Conservation (phyloP, 2,888 invertebrate species). For the Drosophila flavopinicola region DNA sequence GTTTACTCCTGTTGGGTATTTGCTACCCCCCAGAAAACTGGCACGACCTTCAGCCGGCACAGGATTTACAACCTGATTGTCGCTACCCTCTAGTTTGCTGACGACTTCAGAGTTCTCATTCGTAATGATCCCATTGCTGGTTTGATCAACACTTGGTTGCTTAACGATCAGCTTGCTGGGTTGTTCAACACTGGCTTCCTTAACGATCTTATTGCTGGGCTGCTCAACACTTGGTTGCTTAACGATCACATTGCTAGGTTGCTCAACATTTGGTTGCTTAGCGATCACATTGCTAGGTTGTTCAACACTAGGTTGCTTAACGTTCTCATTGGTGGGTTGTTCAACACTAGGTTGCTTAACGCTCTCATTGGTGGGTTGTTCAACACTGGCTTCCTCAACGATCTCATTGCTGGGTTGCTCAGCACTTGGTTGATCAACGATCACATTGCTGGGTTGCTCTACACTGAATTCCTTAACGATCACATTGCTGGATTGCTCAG, state of each 20-base stretch:
- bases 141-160: neutral
- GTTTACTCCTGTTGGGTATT: neutral
- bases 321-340: neutral
- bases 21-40: neutral
- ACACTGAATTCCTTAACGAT: neutral
- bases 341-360: conserved; percentile 1
- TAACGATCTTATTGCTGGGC: neutral
- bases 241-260: neutral
- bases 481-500: neutral
- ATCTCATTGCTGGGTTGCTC: too few species aligned
- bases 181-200: neutral
- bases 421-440: too few species aligned
- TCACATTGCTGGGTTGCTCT: neutral
- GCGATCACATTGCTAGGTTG: neutral
- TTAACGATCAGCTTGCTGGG: neutral
- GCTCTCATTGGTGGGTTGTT: neutral
- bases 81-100: conserved; percentile 7
- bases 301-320: neutral
- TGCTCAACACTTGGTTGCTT: neutral
- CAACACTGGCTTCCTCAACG: too few species aligned
- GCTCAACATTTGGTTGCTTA: neutral
- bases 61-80: conserved; percentile 1
- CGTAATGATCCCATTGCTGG: neutral
- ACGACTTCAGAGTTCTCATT: neutral
- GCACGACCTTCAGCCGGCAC: conserved; percentile 18